Evolutionary conservation across 2,113 vertebrate species (phyloP).

Genomic region (Podilymbus podiceps): DNA sequence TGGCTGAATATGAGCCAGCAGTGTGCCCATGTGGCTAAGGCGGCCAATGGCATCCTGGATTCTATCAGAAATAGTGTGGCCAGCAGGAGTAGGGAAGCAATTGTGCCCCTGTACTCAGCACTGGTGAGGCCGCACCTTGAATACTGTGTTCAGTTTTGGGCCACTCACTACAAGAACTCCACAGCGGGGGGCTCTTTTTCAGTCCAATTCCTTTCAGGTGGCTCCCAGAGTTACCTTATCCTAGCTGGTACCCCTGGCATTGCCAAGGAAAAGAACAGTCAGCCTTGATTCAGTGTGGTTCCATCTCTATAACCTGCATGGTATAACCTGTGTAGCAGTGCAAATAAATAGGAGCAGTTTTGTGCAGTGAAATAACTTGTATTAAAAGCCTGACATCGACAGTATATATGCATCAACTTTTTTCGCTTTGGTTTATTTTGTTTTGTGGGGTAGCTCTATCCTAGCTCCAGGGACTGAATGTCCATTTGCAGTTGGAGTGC

Average conservation of each 20-base stretch:
- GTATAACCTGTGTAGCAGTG: not conserved
- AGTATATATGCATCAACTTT: no score
- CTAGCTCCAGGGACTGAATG: not conserved
- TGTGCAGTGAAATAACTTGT: not conserved
- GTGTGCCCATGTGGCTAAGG: no score
- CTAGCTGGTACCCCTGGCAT: not conserved
- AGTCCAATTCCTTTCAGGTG: not conserved
- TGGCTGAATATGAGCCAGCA: no score
- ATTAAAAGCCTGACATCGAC: not conserved
- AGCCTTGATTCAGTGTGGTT: not conserved
- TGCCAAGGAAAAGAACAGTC: not conserved
- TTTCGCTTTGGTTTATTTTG: not conserved
- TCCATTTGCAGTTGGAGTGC: not conserved
- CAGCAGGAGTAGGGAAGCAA: no score
- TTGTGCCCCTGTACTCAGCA: no score
- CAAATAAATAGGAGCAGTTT: not conserved
- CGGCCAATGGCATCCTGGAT: no score
- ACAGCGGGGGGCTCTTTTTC: not conserved
- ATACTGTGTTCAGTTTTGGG: no score
- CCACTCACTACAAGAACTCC: no score
- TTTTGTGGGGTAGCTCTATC: not conserved
- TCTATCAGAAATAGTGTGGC: no score
- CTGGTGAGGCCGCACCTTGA: no score
- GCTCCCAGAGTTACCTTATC: not conserved
- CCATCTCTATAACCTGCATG: not conserved